A percentile compares a stretch with the other conserved stretches of the same genome.
Evolutionary conservation across 2,888 invertebrate genomes (phyloP).

Genomic region (Eueremaeus valkanovi): DNA sequence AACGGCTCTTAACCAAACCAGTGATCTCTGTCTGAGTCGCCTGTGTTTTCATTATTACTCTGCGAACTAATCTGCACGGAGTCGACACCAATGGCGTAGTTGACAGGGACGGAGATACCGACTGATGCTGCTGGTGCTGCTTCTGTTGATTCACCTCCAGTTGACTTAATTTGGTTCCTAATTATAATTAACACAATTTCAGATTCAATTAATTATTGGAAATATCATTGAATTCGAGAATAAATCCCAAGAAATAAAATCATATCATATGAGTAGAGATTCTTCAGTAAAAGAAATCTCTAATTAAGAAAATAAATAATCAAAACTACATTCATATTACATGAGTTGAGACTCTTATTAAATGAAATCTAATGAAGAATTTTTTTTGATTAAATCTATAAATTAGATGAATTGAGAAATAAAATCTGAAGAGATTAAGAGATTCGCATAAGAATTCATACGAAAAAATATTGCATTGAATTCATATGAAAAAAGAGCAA

Average conservation of each 20-base stretch:
- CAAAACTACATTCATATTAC: too few relatives aligned
- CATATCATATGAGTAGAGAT: too few relatives aligned
- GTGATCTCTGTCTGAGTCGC: constrained; percentile 79
- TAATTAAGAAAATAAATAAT: neutral
- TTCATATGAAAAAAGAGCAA: neutral
- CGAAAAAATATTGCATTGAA: neutral
- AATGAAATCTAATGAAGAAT: too few relatives aligned
- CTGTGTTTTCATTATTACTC: constrained; percentile 72
- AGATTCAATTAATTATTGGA: too few relatives aligned
- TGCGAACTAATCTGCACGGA: constrained; percentile 24
- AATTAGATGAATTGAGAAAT: neutral
- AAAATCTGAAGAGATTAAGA: too few relatives aligned
- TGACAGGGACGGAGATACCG: constrained; percentile 31
- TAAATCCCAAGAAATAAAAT: neutral
- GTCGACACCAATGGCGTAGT: constrained; percentile 9
- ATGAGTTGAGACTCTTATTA: too few relatives aligned
- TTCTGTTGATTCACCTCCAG: neutral
- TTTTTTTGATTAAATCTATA: too few relatives aligned
- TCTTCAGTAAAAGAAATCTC: neutral
- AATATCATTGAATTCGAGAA: neutral
- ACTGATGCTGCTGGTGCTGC: neutral
- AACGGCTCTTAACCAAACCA: constrained; percentile 57
- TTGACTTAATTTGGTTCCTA: constrained; percentile 10
- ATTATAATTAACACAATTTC: neutral
- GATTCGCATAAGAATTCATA: neutral